Base-by-base conservation (phyloP, 2,888 invertebrate genomes). In the Tenthredo livida region DNA sequence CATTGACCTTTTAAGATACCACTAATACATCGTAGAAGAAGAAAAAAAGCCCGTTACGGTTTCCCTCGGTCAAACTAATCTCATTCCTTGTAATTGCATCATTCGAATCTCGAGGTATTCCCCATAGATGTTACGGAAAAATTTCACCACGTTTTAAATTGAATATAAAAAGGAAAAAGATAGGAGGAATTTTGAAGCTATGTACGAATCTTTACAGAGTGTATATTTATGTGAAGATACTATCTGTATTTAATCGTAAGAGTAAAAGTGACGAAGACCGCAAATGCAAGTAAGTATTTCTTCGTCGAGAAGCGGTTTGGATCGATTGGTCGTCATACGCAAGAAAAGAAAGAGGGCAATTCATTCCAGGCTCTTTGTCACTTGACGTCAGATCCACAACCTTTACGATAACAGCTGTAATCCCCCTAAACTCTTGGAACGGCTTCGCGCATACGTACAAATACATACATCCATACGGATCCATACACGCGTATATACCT, bases 361-460 rank as follows among this genome's bases (percentile, higher is more conserved):
- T 80, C 80, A 37, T 80, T 80, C 61, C 61, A 80, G 80, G 37
- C 80, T 80, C 80, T 80, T 61, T 80, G 80, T 80, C 80, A 80
- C 80, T 80, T 37, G 80, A 80, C 80, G 80, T 80, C 80, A 80
- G 80, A 80, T 80, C 80, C 80, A 80, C 40, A 80, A 80, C 80
- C 80, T 58, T 61, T 80, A 80, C 80, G 80, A 80, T 80, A 80
- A 80, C 80, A 80, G 80, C 80, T 80, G 80, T 80, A 80, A 80
- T 80, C 80, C 80, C 75, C 77, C 40, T 43, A 40, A 25, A 54
- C 50, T 77, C 21, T 80, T 61, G 80, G 61, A 80, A 80, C 80
- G 40, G 80, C 33, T 80, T 61, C 40, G 58, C 80, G 80, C 40
- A 80, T 58, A 80, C 80, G 80, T 40, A 73, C 43, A n/a, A 43